phyloP scores from a whole-genome alignment of 1,140 invertebrate species.

The Leptinotarsa lineolata region DNA sequence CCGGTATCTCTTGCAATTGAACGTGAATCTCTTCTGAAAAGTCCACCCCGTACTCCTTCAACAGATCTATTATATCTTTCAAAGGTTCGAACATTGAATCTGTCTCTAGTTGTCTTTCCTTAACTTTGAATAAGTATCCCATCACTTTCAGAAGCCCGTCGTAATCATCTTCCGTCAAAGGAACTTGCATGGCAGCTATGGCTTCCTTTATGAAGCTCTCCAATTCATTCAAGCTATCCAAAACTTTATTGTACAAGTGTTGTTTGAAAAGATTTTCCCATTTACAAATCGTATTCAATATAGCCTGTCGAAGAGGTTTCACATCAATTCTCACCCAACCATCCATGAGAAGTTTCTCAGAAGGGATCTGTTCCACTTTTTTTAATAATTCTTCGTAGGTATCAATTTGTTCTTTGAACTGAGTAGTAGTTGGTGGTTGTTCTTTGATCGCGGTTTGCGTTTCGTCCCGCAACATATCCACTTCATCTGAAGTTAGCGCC shows the following conservation, averaged over 20 bases:
- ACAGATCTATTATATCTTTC: slow-evolving; percentile 74
- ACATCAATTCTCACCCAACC: slow-evolving; percentile 70
- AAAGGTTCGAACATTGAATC: slow-evolving; percentile 82
- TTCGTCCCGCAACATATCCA: slow-evolving; percentile 70
- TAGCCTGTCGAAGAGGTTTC: slow-evolving; percentile 84
- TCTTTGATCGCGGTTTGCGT: slow-evolving; percentile 61
- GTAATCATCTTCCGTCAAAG: slow-evolving; percentile 67
- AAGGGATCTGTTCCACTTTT: slow-evolving; percentile 61
- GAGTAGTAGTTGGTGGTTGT: slow-evolving; percentile 77
- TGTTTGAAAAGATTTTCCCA: slow-evolving; percentile 97
- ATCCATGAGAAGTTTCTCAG: slow-evolving; percentile 44
- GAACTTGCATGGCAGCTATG: slow-evolving; percentile 60
- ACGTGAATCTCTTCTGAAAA: slow-evolving; percentile 68
- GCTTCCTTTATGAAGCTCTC: slow-evolving; percentile 66
- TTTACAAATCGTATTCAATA: slow-evolving; percentile 88
- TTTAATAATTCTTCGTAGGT: slow-evolving; percentile 85
- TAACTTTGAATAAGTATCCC: slow-evolving; percentile 66
- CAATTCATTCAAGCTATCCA: slow-evolving; percentile 64
- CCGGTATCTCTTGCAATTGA: slow-evolving; percentile 75
- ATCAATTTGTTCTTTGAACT: slow-evolving; percentile 92
- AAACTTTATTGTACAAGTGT: slow-evolving; percentile 88
- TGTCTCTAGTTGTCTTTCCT: slow-evolving; percentile 63
- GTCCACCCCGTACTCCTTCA: slow-evolving; percentile 75
- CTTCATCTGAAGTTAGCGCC: slow-evolving; percentile 81
- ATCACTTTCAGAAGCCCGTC: slow-evolving; percentile 66